phyloP scores from a whole-genome alignment of 1,140 invertebrate genomes.

The Hetaerina americana region DNA sequence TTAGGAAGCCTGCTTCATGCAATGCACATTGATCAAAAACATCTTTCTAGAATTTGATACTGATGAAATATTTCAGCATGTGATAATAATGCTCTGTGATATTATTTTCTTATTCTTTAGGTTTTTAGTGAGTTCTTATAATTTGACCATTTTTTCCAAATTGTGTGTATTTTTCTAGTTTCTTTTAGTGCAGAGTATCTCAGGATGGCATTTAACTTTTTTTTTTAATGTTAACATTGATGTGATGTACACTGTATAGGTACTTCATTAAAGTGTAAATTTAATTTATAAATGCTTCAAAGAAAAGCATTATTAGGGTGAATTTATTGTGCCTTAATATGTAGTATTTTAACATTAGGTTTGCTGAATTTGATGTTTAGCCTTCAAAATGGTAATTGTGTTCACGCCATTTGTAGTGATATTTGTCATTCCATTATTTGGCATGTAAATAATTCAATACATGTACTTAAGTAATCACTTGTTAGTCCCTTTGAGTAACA shows the following conservation, averaged over 20 bases:
- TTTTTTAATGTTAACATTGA: not conserved
- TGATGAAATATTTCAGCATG: not conserved
- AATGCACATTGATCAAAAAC: not conserved
- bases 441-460: too few relatives aligned
- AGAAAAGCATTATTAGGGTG: too few relatives aligned
- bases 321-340: too few relatives aligned
- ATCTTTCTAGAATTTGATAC: not conserved
- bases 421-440: too few relatives aligned
- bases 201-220: not conserved
- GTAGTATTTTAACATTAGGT: too few relatives aligned
- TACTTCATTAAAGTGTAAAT: not conserved
- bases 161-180: not conserved
- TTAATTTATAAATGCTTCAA: too few relatives aligned
- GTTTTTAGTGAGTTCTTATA: not conserved
- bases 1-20: too few relatives aligned
- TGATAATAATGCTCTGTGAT: not conserved
- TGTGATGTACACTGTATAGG: not conserved
- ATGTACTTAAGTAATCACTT: too few relatives aligned
- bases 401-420: too few relatives aligned
- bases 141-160: not conserved
- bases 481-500: too few relatives aligned
- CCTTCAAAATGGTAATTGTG: too few relatives aligned
- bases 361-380: too few relatives aligned
- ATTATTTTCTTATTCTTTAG: not conserved
- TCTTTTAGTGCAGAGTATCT: not conserved